These are phyloP conservation scores for Eptesicus fuscus DNA, from an alignment of 2,113 vertebrate genomes.

Conservation along the genomic window DNA sequence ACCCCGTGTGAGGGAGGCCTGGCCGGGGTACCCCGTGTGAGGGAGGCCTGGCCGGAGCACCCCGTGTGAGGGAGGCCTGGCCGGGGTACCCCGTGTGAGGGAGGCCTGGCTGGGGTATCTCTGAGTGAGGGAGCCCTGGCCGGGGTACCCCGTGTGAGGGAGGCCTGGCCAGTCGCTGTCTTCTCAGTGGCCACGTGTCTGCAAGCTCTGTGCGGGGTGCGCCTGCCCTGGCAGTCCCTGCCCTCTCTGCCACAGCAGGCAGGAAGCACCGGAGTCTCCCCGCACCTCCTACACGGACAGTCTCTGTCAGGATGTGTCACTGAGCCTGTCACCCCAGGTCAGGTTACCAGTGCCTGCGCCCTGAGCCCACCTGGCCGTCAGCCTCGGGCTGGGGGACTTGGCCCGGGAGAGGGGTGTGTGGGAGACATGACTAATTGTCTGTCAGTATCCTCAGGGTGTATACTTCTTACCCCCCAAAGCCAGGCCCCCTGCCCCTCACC, in stretches of 20 bases:
- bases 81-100: too few species aligned
- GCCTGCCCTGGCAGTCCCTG: not conserved
- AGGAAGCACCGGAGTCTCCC: not conserved
- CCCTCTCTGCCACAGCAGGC: not conserved
- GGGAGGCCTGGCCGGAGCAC: too few species aligned
- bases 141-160: too few species aligned
- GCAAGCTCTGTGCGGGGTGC: not conserved
- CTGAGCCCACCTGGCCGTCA: not conserved
- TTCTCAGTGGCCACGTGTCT: rapidly evolving
- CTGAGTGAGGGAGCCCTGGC: too few species aligned
- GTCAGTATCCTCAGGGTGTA: not conserved
- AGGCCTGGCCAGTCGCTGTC: not conserved
- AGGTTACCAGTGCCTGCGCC: not conserved
- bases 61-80: too few species aligned
- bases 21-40: too few species aligned
- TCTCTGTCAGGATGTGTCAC: not conserved
- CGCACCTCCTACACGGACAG: not conserved
- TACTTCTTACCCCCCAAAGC: not conserved
- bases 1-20: too few species aligned
- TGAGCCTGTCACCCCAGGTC: not conserved
- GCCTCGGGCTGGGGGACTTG: not conserved
- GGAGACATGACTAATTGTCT: not conserved
- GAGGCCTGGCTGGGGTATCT: too few species aligned
- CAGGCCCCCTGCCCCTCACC: not conserved
- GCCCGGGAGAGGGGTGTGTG: not conserved